Evolutionary conservation across 1,140 invertebrate species (phyloP), one percentile per base, ranked within the genome.

Genomic region (Rhysida immarginata): DNA sequence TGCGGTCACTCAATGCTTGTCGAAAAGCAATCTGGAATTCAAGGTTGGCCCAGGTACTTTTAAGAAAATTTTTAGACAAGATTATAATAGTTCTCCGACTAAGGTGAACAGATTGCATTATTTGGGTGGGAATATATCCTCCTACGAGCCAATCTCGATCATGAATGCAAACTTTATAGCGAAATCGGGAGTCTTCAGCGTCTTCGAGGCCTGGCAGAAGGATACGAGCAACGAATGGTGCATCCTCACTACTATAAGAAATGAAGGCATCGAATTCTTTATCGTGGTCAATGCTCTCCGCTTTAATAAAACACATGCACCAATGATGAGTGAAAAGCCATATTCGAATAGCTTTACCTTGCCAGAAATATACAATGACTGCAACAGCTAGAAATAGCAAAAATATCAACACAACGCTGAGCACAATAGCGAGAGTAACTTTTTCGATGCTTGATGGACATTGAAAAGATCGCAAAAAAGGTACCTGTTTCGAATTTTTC

Each of bases 181-280:
- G n/a, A 92, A 35, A 35, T 8, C 5, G 29, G 92, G 48, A 25
- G 2, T 20, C 20, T 24, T 50, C 24, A 18, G 20, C 48, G 48
- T 81, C 11, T 54, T 74, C 71, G 20, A 74, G 57, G 25, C 64
- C 59, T 2, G 64, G 62, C 2, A 65, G 66, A 14, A 74, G 58
- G 23, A 64, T 66, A 65, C 93, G 84, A 2, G 85, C 81, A 0
- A 94, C 87, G 75, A 89, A 95, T 13, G 84, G 80, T 66, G 92
- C 87, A 69, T 95, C 90, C 49, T 92, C 88, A 1, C 86, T 85
- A 70, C 87, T 91, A 71, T 95, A 95, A 64, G 87, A 89, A 51
- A 95, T 80, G 69, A 94, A 95, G 13, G 88, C 89, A 65, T 96
- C 91, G 68, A 90, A 94, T 20, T 91, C 76, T 69, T 92, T 92